Percentiles rank a stretch among this genome's conserved stretches.
phyloP scores from a whole-genome alignment of 2,797 vertebrate genomes.

The Anas bernieri region DNA sequence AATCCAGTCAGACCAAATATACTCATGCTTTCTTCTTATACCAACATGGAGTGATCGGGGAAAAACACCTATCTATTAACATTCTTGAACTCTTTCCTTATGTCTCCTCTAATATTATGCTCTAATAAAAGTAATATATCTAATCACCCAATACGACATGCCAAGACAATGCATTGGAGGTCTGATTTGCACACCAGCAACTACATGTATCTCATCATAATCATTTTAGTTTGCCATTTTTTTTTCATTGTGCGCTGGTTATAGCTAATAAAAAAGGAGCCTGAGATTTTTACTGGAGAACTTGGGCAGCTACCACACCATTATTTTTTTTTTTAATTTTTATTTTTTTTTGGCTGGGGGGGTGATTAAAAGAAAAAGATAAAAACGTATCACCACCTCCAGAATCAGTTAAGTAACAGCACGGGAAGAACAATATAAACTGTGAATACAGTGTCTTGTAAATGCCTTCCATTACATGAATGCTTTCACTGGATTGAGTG shows the following conservation, averaged over 20 bases:
- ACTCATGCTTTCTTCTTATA: neutral
- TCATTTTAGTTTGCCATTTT: neutral
- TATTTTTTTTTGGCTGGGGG: too few relatives aligned
- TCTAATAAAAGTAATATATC: too few relatives aligned
- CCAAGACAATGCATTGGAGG: fast-evolving
- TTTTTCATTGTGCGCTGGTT: neutral
- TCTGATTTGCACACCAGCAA: too few relatives aligned
- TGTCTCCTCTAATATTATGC: neutral
- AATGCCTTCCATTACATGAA: neutral
- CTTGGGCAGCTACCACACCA: neutral
- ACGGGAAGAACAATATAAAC: fast-evolving
- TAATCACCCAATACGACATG: fast-evolving
- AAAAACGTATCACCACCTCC: fast-evolving
- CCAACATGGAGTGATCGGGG: too few relatives aligned
- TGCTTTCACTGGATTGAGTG: neutral
- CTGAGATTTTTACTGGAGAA: neutral
- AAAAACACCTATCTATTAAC: too few relatives aligned
- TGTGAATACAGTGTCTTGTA: neutral
- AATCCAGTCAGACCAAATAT: neutral
- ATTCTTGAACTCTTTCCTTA: neutral
- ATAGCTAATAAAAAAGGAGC: fast-evolving
- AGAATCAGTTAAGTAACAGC: neutral
- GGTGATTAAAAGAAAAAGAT: too few relatives aligned
- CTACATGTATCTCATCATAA: too few relatives aligned
- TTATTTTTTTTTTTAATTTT: too few relatives aligned